Percentiles rank a stretch among this genome's conserved stretches.
Evolutionary conservation across 2,888 invertebrate species (phyloP).

Genomic region (Aspidiotus destructor): DNA sequence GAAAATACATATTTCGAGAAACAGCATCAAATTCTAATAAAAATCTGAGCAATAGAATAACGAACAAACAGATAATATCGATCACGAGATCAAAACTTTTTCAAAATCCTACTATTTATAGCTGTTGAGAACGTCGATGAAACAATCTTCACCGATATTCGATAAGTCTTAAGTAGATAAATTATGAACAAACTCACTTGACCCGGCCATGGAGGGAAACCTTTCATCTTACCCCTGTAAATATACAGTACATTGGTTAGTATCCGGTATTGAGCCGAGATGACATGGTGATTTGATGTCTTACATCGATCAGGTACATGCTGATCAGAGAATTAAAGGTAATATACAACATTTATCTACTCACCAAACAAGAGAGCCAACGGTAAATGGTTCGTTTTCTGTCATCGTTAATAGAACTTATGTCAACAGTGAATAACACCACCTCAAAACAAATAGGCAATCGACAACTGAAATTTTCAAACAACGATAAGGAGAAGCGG

Average conservation of each 20-base stretch:
- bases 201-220: slow-evolving; percentile 93
- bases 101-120: no score
- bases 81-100: no score
- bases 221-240: slow-evolving; percentile 95
- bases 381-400: slow-evolving; percentile 47
- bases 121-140: no score
- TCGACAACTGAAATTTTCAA: slow-evolving; percentile 30
- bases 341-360: slow-evolving; percentile 39
- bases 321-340: no score
- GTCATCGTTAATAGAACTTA: slow-evolving; percentile 44
- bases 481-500: slow-evolving; percentile 24
- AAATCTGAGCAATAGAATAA: no score
- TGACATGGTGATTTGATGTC: slow-evolving; percentile 11
- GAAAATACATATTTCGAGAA: no score
- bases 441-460: slow-evolving; percentile 3
- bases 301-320: no score
- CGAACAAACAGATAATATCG: no score
- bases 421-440: slow-evolving; percentile 19
- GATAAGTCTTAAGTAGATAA: no score
- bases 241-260: slow-evolving; percentile 40
- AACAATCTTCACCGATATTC: no score
- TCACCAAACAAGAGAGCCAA: slow-evolving; percentile 62
- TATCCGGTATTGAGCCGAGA: slow-evolving; percentile 37
- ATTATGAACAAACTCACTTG: slow-evolving; percentile 60
- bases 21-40: no score